These are phyloP conservation scores for Arenicola marina DNA, from an alignment of 2,888 invertebrate species.

Conservation along the genomic window DNA sequence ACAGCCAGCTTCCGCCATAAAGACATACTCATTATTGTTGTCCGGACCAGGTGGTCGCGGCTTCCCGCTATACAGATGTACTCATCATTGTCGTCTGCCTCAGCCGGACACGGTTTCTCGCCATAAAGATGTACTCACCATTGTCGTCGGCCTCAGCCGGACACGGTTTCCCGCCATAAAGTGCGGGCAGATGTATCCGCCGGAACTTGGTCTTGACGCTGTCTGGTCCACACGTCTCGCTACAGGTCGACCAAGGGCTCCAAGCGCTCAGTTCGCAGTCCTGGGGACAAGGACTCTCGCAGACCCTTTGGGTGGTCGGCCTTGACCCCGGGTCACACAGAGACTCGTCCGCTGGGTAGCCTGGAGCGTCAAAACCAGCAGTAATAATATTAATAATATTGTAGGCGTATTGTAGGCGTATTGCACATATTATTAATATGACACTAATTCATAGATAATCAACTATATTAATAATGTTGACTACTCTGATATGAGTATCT, in stretches of 20 bases:
- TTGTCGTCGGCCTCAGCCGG: constrained; percentile 8
- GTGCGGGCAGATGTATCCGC: constrained; percentile 2
- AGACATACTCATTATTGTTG: too few relatives aligned
- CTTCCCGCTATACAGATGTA: too few relatives aligned
- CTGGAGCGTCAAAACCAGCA: constrained; percentile 4
- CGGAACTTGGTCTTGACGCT: constrained; percentile 10
- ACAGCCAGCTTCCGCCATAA: too few relatives aligned
- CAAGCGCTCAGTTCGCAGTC: constrained; percentile 19
- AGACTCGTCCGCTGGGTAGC: constrained; percentile 14
- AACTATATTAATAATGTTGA: not conserved
- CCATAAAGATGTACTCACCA: constrained; percentile 18
- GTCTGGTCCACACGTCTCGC: constrained; percentile 15
- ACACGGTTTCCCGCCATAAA: constrained; percentile 17
- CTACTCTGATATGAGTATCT: not conserved
- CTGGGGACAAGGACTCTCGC: constrained; percentile 19
- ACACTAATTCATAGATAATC: not conserved
- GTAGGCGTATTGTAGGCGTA: too few relatives aligned
- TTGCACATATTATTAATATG: not conserved
- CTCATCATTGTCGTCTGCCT: too few relatives aligned
- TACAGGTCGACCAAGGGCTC: constrained; percentile 23
- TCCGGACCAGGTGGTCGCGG: too few relatives aligned
- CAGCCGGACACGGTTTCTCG: too few relatives aligned
- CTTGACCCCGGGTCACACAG: constrained; percentile 1
- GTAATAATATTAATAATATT: too few relatives aligned
- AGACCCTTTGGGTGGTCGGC: not conserved